Evolutionary conservation across 2,888 invertebrate species (phyloP), one percentile per base, ranked within the genome.

Genomic region (Andricus quercusramuli): DNA sequence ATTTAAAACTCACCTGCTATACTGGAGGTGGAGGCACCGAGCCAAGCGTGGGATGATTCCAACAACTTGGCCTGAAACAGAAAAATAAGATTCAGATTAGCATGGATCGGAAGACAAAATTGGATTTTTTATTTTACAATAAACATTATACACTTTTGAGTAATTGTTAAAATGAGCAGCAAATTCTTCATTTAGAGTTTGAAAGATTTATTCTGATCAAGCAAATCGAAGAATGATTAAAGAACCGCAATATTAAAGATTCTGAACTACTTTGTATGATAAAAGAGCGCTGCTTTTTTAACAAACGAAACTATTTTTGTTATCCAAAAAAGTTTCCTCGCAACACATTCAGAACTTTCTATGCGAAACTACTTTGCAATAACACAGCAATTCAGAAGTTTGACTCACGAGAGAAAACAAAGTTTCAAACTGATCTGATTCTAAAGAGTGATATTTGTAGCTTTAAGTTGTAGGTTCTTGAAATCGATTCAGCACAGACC

Each of bases 31-130:
- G 97, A 96, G 89, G 97, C 96, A 88, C 97, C 97, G 93, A 98
- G 96, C 98, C 98, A 98, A 92, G 97, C 97, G 93, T 98, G 97
- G 86, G 97, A 97, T 88, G 96, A 97, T 93, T 98, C 98, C 94
- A 98, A 94, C 94, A 98, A 95, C 94, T 98, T 97, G 90, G 98
- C 98, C 98, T 98, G 96, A 85, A 95, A 96, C 93, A 94, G 91
- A 93, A 89, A 93, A 91, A 89, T 86, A 88, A 88, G 83, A 85
- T 77, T 44, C 41, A 15, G 3, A 13, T 44, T 13, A 44, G 15
- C 3, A 11, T 13, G 13, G 2, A 20, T 37, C 41, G 22, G 17
- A 20, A n/a, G 25, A 15, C 1, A 2, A 25, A 68, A n/a, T 15
- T 15, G 22, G 1, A 68, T 68, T 13, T 44, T 44, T 44, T 25